Evolutionary conservation across 2,888 invertebrate species (phyloP), one percentile per base, ranked within the genome.

Genomic region (Phragmatobia fuliginosa): DNA sequence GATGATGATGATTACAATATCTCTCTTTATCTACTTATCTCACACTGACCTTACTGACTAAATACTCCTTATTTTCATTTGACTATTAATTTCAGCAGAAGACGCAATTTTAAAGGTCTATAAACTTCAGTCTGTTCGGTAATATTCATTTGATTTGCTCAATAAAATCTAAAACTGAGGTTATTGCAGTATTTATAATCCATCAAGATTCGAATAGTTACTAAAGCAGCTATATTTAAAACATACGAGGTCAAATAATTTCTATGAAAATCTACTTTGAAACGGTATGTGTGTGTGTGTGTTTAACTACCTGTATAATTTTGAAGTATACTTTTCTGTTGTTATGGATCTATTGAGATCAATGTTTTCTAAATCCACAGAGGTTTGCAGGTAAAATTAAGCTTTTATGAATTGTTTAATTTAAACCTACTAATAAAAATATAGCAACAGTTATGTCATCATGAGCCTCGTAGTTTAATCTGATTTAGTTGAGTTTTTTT

Each of bases 141-240:
- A n/a, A 36, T 45, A 45, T 33, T 64, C 52, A 64, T 64, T 52
- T 52, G 7, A 56, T 25, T 25, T 49, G 18, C 33, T 25, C 25
- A 52, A 52, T 56, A 64, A 64, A 64, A 64, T 52, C 31, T 25
- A 33, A 64, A 45, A 52, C 36, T 4, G 63, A 49, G 52, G 52
- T 18, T 49, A 56, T 64, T 64, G 52, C 33, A 33, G 25, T 33
- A 33, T 52, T 63, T 56, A 52, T 33, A 33, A 28, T 25, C 25
- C 25, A 56, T 64, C 10, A 25, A 33, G 16, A 36, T 56, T 10
- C 16, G 14, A 31, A 25, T 25, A 36, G 28, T 33, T 36, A 64
- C 7, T 38, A 25, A 64, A 36, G 2, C 2, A 52, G 14, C 45
- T 63, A 31, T 63, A 33, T 32, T 62, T 21, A 31, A 60, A 3